Base-by-base conservation (phyloP, 2,113 vertebrate genomes). In the Lampris incognitus region DNA sequence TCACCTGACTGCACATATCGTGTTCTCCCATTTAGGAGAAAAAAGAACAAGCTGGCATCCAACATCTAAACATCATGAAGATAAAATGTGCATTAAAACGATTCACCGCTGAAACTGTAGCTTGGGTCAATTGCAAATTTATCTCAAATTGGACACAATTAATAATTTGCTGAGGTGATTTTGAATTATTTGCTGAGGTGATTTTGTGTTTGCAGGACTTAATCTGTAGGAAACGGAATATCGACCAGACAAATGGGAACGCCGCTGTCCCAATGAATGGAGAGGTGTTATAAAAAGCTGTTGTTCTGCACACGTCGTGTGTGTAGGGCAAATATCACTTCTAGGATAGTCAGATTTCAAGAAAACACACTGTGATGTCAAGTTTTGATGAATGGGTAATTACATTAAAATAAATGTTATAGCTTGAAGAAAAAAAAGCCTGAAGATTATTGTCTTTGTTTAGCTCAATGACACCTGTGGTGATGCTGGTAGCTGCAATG, bases 161-260 rank as follows among this genome's bases (percentile, higher is more conserved):
- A 24, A 24, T 24, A 0, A 24, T 24, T 24, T 24, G 24, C 24
- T 24, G 24, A 24, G 24, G 24, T 24, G 24, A 24, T 24, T 24
- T 24, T 24, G 24, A 24, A 24, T 24, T 24, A 24, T 24, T 24
- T 8, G 63, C 48, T 54, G 49, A 76, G 77, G 69, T 69, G 69
- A 83, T 63, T 87, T 78, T 71, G 52, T 54, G 36, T 11, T 48
- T 60, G 39, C 38, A 60, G 66, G 69, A 77, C 66, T 80, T 82
- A 79, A 82, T 87, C 82, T 68, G 70, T 69, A 54, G 4, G 61
- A 68, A 72, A 82, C 57, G 62, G 68, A 66, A 62, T 72, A 69
- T 24, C 72, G 84, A 79, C 87, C 66, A 84, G 57, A 51, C 63
- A 73, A 83, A 79, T 69, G 48, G 72, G 41, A 77, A 24, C 4